phyloP scores from a whole-genome alignment of 2,888 invertebrate genomes.

The Drosophila kambysellisi region DNA sequence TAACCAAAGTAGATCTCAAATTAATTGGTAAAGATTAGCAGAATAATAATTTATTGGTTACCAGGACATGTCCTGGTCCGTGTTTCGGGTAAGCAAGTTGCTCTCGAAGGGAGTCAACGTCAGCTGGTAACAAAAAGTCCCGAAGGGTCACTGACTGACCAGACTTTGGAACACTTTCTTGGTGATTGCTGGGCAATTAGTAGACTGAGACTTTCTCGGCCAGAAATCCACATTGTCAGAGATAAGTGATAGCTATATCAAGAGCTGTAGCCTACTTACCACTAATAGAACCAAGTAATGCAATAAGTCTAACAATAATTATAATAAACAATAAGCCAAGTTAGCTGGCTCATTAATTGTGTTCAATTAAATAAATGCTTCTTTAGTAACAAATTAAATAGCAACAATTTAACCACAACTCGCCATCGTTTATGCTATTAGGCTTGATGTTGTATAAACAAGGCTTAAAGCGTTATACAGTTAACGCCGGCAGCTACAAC shows the following conservation, averaged over 20 bases:
- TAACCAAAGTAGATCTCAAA: neutral
- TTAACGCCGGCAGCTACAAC: slow-evolving; percentile 25
- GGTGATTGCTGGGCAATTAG: neutral
- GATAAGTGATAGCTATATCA: neutral
- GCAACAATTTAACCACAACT: neutral
- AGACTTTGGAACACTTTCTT: neutral
- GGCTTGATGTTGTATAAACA: neutral
- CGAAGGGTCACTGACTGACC: neutral
- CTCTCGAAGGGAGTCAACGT: neutral
- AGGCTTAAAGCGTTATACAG: slow-evolving; percentile 13
- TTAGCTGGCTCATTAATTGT: neutral
- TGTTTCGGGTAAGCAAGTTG: neutral
- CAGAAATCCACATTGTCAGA: no score
- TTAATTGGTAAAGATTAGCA: neutral
- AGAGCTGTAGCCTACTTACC: neutral
- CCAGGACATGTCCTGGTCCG: neutral
- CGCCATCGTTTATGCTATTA: neutral
- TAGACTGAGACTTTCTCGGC: neutral
- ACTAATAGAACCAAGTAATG: neutral
- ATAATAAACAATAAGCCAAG: neutral
- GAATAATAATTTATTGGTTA: neutral
- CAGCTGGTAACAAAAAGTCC: neutral
- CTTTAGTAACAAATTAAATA: neutral
- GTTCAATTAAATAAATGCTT: neutral
- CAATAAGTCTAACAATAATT: neutral